Conservation (phyloP, 2,113 vertebrate genomes). For the Chaenocephalus aceratus region DNA sequence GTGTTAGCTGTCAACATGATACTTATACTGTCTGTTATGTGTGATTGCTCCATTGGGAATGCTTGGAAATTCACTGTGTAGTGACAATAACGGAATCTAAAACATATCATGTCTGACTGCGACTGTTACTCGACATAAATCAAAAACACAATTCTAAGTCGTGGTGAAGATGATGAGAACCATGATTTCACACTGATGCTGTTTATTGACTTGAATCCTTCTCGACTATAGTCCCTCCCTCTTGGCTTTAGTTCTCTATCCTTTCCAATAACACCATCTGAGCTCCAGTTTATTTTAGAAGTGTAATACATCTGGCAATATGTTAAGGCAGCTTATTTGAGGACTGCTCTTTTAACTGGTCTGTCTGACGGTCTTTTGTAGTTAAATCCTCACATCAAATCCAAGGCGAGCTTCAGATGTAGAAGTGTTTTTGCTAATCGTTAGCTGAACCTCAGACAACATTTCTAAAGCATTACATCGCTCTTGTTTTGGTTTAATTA, state of each 20-base stretch:
- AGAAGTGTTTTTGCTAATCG: conserved; percentile 29
- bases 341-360: conserved; percentile 35
- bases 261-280: conserved; percentile 43
- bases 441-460: conserved; percentile 39
- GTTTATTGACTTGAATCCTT: conserved; percentile 46
- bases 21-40: too few species aligned
- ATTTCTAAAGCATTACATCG: conserved; percentile 41
- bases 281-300: conserved; percentile 54
- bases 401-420: conserved; percentile 54
- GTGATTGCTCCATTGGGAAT: too few species aligned
- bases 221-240: conserved; percentile 8
- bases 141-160: neutral
- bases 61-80: too few species aligned
- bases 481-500: conserved; percentile 23
- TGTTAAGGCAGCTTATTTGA: conserved; percentile 56
- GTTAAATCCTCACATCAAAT: conserved; percentile 56
- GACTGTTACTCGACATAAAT: neutral
- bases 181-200: too few species aligned
- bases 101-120: neutral
- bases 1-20: too few species aligned
- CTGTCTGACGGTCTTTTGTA: conserved; percentile 42
- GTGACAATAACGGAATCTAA: too few species aligned
- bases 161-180: too few species aligned
- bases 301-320: conserved; percentile 46
- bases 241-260: conserved; percentile 34